Conservation (phyloP, 2,888 invertebrate species). For the Agonopterix heracliana region DNA sequence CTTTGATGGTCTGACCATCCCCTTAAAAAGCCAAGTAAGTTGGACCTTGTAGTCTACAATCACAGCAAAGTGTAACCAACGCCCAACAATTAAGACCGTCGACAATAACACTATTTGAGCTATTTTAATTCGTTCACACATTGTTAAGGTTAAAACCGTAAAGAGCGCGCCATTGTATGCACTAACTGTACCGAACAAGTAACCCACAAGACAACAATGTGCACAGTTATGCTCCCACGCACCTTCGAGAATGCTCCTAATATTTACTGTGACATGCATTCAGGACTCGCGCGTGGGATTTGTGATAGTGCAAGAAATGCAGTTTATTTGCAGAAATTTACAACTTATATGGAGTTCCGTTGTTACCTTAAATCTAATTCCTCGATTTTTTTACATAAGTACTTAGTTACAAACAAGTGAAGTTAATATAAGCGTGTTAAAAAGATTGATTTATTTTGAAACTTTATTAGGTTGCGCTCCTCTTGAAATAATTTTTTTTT, state of each 20-base stretch:
- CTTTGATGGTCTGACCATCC: no score
- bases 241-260: constrained; percentile 17
- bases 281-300: constrained; percentile 9
- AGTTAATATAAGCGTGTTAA: no score
- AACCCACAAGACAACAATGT: constrained; percentile 39
- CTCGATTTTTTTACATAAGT: no score
- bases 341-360: no score
- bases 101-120: not conserved
- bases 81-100: not conserved
- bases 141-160: constrained; percentile 15
- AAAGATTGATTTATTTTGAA: no score
- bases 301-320: constrained; percentile 10
- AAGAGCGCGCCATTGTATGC: not conserved
- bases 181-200: constrained; percentile 31
- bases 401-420: no score
- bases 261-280: constrained; percentile 21
- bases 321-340: not conserved
- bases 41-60: no score
- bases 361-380: no score
- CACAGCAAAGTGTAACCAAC: no score
- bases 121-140: constrained; percentile 20
- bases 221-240: constrained; percentile 39
- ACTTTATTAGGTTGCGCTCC: no score
- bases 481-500: no score
- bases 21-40: no score